Percentiles rank a stretch among this genome's conserved stretches.
These are phyloP conservation scores for Patella vulgata DNA, from an alignment of 1,140 invertebrate species.

Conservation along the genomic window DNA sequence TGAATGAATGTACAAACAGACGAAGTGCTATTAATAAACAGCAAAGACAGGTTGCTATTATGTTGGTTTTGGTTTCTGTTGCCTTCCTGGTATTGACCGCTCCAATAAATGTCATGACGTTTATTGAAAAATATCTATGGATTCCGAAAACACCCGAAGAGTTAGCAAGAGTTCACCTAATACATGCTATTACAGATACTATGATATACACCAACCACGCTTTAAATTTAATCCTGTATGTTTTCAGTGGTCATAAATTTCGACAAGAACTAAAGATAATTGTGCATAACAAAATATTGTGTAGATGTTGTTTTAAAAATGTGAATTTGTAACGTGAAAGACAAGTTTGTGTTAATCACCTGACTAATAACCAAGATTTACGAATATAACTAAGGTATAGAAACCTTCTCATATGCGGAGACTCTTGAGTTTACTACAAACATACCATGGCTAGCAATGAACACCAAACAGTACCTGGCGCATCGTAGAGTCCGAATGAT, in stretches of 20 bases:
- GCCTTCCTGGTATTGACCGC: conserved; percentile 22
- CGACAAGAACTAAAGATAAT: conserved; percentile 20
- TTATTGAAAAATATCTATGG: conserved; percentile 14
- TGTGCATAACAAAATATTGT: too few species aligned
- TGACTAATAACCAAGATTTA: too few species aligned
- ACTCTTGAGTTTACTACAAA: too few species aligned
- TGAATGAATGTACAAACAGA: neutral
- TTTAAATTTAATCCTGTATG: conserved; percentile 40
- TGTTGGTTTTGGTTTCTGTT: conserved; percentile 24
- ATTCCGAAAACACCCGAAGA: neutral
- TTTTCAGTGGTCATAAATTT: conserved; percentile 28
- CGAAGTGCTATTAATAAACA: neutral
- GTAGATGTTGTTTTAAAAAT: too few species aligned
- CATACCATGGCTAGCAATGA: too few species aligned
- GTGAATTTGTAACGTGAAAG: too few species aligned
- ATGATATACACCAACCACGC: conserved; percentile 42
- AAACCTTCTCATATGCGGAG: too few species aligned
- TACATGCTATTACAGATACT: conserved; percentile 18
- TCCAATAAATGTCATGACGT: conserved; percentile 15
- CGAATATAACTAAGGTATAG: too few species aligned
- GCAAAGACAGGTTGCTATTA: conserved; percentile 14
- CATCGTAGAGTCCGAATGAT: too few species aligned
- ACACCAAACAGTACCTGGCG: too few species aligned
- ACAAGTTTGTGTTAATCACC: too few species aligned
- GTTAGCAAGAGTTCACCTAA: conserved; percentile 8